A percentile compares a stretch with the other conserved stretches of the same genome.
phyloP scores from a whole-genome alignment of 2,113 vertebrate species.

The Etheostoma spectabile region DNA sequence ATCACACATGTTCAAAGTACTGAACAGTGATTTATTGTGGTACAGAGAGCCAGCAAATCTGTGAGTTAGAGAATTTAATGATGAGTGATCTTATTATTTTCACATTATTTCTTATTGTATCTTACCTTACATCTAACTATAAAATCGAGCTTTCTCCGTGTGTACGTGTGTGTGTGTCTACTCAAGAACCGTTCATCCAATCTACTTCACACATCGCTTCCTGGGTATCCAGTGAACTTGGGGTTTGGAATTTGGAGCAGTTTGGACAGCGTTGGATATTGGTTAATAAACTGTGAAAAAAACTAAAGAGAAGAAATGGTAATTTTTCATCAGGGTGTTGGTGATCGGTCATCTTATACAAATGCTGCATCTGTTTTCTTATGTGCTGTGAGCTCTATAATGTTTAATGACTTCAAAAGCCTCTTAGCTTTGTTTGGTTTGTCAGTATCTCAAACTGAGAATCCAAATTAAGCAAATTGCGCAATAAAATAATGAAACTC shows the following conservation, averaged over 20 bases:
- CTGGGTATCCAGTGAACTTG: too few relatives aligned
- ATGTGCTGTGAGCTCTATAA: background rate
- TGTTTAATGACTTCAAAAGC: slow-evolving; percentile 14
- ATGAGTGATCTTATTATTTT: slow-evolving; percentile 3
- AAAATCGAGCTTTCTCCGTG: too few relatives aligned
- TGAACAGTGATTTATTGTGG: slow-evolving; percentile 7
- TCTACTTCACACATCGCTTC: too few relatives aligned
- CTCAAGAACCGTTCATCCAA: too few relatives aligned
- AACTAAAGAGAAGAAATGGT: background rate
- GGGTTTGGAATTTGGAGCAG: too few relatives aligned
- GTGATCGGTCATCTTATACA: background rate
- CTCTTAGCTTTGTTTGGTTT: slow-evolving; percentile 24
- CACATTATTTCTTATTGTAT: slow-evolving; percentile 4
- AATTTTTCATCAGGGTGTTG: background rate
- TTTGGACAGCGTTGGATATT: too few relatives aligned
- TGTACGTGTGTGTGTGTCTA: too few relatives aligned
- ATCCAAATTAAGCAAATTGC: slow-evolving; percentile 42
- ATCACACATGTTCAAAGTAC: background rate
- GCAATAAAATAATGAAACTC: slow-evolving; percentile 18
- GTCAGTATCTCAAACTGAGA: slow-evolving; percentile 21
- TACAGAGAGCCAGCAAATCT: slow-evolving; percentile 9
- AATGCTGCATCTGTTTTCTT: background rate
- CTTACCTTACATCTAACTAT: background rate
- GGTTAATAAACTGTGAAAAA: too few relatives aligned
- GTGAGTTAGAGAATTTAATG: slow-evolving; percentile 14